Percentiles rank a stretch among this genome's conserved stretches.
phyloP scores from a whole-genome alignment of 1,140 invertebrate genomes.

The Cotesia chilonis region DNA sequence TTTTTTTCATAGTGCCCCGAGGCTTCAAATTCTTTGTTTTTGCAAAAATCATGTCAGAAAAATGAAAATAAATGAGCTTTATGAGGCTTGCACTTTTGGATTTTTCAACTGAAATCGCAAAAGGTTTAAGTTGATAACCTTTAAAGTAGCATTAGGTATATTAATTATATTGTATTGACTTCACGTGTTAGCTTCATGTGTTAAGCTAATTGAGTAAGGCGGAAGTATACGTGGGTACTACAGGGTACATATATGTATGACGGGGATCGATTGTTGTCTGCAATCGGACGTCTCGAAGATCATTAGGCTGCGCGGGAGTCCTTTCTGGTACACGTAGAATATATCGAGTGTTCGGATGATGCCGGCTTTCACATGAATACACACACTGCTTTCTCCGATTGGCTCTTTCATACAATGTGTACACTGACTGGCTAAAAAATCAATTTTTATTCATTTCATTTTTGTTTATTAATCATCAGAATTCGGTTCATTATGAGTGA shows the following conservation, averaged over 20 bases:
- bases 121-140: neutral
- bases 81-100: neutral
- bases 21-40: no score
- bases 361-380: no score
- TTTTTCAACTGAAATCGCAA: neutral
- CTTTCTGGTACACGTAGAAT: constrained; percentile 38
- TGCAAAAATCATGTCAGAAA: no score
- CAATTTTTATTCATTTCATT: no score
- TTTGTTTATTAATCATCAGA: no score
- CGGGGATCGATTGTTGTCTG: constrained; percentile 29
- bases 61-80: no score
- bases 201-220: constrained; percentile 21
- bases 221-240: constrained; percentile 10
- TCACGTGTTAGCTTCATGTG: neutral
- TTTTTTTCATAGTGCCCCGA: no score
- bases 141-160: neutral
- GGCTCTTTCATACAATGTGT: neutral
- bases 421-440: no score
- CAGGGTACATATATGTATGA: neutral
- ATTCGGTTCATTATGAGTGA: no score
- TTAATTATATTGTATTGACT: constrained; percentile 8
- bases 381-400: constrained; percentile 13
- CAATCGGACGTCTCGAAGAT: constrained; percentile 22
- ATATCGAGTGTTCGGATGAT: no score
- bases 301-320: constrained; percentile 40